phyloP scores from a whole-genome alignment of 2,113 vertebrate species.

The Callorhinus ursinus region DNA sequence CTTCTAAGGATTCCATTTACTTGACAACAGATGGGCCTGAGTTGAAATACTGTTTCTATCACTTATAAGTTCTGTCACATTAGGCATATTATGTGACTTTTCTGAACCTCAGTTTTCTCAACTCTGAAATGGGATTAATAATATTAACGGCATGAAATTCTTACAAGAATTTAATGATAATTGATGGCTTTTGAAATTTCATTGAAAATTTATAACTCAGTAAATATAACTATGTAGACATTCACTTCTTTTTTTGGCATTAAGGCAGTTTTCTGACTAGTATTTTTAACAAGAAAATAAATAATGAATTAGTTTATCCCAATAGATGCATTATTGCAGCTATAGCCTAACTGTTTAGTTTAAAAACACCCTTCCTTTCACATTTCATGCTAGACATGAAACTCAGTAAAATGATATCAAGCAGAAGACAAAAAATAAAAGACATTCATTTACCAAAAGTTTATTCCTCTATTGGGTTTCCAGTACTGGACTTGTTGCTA shows the following conservation, averaged over 20 bases:
- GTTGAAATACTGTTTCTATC: slow-evolving; percentile 12
- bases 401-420: background rate
- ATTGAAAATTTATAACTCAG: background rate
- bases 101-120: background rate
- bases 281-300: background rate
- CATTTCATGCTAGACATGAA: background rate
- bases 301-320: background rate
- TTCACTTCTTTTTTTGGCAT: background rate
- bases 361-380: background rate
- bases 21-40: background rate
- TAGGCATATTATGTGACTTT: background rate
- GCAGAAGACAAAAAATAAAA: background rate
- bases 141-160: background rate
- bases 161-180: background rate
- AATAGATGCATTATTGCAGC: background rate
- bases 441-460: background rate
- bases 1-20: background rate
- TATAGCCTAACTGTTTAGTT: background rate
- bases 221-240: background rate
- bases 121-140: background rate
- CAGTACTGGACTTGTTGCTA: background rate
- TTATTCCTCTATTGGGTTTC: background rate
- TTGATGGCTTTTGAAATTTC: background rate
- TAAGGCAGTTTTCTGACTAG: background rate
- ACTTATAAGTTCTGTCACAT: background rate